A percentile compares a stretch with the other conserved stretches of the same genome.
phyloP scores from a whole-genome alignment of 2,797 vertebrate species.

The Chiroxiphia lanceolata region DNA sequence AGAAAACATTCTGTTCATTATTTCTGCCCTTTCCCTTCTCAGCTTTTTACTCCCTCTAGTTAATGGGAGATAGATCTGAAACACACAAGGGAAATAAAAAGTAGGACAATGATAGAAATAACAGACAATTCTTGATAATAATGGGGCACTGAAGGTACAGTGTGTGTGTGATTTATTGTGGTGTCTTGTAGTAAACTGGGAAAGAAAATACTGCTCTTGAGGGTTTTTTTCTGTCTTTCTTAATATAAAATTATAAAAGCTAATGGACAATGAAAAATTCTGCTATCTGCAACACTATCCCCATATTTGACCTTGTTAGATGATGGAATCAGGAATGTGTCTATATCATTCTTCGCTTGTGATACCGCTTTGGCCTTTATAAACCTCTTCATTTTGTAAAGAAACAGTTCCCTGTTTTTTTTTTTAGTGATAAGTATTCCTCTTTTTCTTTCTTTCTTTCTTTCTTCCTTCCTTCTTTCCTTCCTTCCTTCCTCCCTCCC shows the following conservation, averaged over 20 bases:
- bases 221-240: background rate
- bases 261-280: background rate
- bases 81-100: constrained; percentile 41
- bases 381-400: background rate
- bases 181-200: background rate
- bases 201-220: background rate
- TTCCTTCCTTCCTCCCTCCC: no score
- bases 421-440: background rate
- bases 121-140: background rate
- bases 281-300: background rate
- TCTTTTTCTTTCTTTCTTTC: background rate
- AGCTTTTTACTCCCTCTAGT: background rate
- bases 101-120: constrained; percentile 8
- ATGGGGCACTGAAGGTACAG: background rate
- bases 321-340: background rate
- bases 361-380: background rate
- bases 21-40: background rate
- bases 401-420: background rate
- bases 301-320: background rate
- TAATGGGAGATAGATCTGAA: constrained; percentile 9
- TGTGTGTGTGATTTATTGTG: background rate
- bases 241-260: background rate
- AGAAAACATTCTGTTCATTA: background rate
- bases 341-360: background rate
- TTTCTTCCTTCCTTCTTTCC: no score